Evolutionary conservation across 1,140 invertebrate genomes (phyloP), one percentile per base, ranked within the genome.

Genomic region (Lanistes nyassanus): DNA sequence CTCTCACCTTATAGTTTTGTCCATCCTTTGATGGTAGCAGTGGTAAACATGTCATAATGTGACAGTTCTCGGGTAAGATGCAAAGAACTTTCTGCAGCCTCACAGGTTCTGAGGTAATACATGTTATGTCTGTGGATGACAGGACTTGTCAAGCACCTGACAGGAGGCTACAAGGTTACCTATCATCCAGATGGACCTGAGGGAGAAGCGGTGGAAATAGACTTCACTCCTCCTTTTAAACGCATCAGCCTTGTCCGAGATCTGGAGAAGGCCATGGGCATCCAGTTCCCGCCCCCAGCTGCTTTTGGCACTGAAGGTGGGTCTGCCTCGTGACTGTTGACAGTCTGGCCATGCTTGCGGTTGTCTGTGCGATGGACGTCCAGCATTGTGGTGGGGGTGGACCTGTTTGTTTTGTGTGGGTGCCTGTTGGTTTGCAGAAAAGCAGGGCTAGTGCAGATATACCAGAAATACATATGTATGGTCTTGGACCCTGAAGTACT

Each of bases 201-300:
- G 6, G 91, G 90, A 11, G 92, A 95, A 80, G 93, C 92, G 66
- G 85, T 84, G 76, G 95, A 97, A 88, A 93, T 99, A 70, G 98
- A 99, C 88, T 99, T 99, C 86, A 98, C 97, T 29, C 98, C 98
- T 66, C 98, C 98, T 23, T 99, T 99, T 89, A 95, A 93, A 81
- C 91, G 96, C 79, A 90, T 99, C 6, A 91, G 93, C 23, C 99
- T 99, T 96, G 93, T 99, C 76, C 91, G 94, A 39, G 95, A 95
- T 6, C 90, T 99, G 19, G 98, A 99, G 89, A 93, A 94, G 84
- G 90, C 91, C 65, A 86, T 98, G 2, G 93, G 94, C 75, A 92
- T 94, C 0, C 96, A 97, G 89, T 92, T 99, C 58, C 98, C 98
- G 0, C 84, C 92, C 39, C 87, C 92, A 37, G 85, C 86, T 55